Conservation (phyloP, 2,888 invertebrate species). For the Plagodis pulveraria region DNA sequence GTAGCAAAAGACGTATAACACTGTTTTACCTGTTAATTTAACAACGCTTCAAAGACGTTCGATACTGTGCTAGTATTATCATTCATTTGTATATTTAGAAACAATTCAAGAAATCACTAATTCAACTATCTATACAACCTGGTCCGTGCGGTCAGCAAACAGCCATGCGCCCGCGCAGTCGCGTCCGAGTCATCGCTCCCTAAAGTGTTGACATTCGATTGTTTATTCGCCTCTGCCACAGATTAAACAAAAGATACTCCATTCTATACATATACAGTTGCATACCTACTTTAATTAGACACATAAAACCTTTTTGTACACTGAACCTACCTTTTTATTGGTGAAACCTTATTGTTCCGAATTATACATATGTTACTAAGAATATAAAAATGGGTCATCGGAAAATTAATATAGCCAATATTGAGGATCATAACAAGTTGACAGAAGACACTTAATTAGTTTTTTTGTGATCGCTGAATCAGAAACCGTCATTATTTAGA, state of each 20-base stretch:
- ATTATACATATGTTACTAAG: constrained; percentile 1
- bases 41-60: too few species aligned
- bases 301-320: constrained; percentile 51
- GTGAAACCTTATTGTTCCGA: constrained; percentile 16
- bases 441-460: too few species aligned
- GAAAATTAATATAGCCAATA: too few species aligned
- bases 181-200: constrained; percentile 73
- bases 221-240: constrained; percentile 64
- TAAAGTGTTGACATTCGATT: constrained; percentile 79
- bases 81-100: not conserved
- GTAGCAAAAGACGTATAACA: too few species aligned
- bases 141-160: constrained; percentile 42
- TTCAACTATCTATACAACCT: constrained; percentile 15
- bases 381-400: not conserved
- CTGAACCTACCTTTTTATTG: constrained; percentile 25
- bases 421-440: too few species aligned
- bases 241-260: not conserved
- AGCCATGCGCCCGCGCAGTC: constrained; percentile 45
- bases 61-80: not conserved
- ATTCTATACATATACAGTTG: constrained; percentile 69
- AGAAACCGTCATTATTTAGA: too few species aligned
- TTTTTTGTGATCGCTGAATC: too few species aligned
- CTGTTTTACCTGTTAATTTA: too few species aligned
- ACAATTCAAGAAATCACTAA: constrained; percentile 13
- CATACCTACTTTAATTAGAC: constrained; percentile 71